Conservation (phyloP, 2,888 invertebrate genomes). For the Drosophila formosana region DNA sequence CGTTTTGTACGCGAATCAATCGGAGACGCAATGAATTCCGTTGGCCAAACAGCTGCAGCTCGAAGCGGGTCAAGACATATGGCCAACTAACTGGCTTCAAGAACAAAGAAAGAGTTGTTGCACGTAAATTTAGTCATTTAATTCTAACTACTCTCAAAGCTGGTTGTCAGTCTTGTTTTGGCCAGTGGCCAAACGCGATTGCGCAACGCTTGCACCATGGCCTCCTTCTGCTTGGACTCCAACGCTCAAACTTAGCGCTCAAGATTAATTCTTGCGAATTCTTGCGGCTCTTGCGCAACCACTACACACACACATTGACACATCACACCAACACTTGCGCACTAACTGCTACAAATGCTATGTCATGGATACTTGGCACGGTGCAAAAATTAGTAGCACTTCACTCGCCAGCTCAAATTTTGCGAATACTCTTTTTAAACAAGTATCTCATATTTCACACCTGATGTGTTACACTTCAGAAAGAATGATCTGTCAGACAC, state of each 20-base stretch:
- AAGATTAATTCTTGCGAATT: conserved; percentile 61
- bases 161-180: conserved; percentile 34
- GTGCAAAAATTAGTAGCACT: conserved; percentile 43
- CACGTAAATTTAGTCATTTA: conserved; percentile 10
- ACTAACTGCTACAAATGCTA: conserved; percentile 23
- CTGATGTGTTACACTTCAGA: no score
- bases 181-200: conserved; percentile 49
- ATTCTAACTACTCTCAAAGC: conserved; percentile 39
- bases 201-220: conserved; percentile 62
- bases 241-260: conserved; percentile 42
- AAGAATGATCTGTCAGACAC: no score
- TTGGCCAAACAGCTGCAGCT: conserved; percentile 42
- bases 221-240: conserved; percentile 44
- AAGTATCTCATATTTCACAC: background rate
- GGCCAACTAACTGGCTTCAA: conserved; percentile 53
- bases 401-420: conserved; percentile 30
- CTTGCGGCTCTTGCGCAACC: conserved; percentile 61
- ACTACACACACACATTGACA: conserved; percentile 13
- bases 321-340: background rate
- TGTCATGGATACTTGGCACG: conserved; percentile 38
- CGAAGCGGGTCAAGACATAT: conserved; percentile 46
- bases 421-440: background rate
- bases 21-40: conserved; percentile 25
- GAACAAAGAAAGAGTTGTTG: conserved; percentile 68
- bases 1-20: conserved; percentile 16